These are phyloP conservation scores for Cassiopea xamachana DNA, from an alignment of 30 jellyfish, hydroid and myxozoan species.

Conservation along the genomic window DNA sequence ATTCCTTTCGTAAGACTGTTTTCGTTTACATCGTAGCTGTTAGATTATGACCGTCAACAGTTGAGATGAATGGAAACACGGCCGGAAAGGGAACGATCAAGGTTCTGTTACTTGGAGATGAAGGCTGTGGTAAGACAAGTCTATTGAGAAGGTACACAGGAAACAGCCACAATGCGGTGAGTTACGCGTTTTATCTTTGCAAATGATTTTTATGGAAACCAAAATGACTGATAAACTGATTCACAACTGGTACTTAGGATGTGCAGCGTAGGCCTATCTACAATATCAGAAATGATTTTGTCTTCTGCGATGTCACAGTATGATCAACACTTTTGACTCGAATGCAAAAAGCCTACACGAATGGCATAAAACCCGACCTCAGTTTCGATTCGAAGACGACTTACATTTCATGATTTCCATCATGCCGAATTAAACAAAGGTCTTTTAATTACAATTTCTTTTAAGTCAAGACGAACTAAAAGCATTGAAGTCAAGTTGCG, in stretches of 20 bases:
- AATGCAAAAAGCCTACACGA: too few relatives aligned
- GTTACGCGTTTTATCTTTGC: not conserved
- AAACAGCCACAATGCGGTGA: constrained; percentile 47
- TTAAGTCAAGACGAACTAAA: too few relatives aligned
- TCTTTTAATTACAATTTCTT: too few relatives aligned
- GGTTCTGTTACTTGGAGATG: constrained; percentile 74
- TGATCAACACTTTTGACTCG: too few relatives aligned
- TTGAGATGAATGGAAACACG: constrained; percentile 12
- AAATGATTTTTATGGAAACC: too few relatives aligned
- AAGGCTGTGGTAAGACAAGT: constrained; percentile 77
- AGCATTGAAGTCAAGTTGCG: too few relatives aligned
- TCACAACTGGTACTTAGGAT: not conserved
- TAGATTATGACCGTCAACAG: not conserved
- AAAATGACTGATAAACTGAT: not conserved
- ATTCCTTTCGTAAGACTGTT: not conserved
- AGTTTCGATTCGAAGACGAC: too few relatives aligned
- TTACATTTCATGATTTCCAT: too few relatives aligned
- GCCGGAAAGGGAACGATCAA: constrained; percentile 30
- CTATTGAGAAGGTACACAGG: constrained; percentile 66
- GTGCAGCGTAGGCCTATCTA: not conserved
- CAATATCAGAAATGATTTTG: not conserved
- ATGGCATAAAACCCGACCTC: too few relatives aligned
- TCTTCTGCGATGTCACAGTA: too few relatives aligned
- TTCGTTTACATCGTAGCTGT: not conserved
- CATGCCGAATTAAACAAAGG: too few relatives aligned